Percentiles rank a stretch among this genome's conserved stretches.
Evolutionary conservation across 1,140 invertebrate species (phyloP).

Genomic region (Aphelinus certus): DNA sequence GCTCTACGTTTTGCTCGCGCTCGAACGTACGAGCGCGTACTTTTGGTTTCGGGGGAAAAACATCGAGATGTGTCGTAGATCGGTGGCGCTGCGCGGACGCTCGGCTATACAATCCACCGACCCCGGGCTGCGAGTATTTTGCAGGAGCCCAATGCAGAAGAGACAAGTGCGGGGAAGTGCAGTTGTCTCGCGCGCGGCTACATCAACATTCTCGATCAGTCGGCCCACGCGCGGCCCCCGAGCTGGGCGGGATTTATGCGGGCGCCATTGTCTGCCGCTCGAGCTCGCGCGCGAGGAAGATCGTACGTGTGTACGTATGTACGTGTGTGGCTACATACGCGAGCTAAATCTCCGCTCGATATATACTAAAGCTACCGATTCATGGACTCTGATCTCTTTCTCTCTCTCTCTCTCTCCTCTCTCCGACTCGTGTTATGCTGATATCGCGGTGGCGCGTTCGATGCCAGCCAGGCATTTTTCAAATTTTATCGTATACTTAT

Average conservation of each 20-base stretch:
- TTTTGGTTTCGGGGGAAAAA: too few relatives aligned
- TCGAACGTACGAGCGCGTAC: too few relatives aligned
- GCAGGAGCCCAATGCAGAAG: too few relatives aligned
- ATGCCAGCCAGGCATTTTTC: too few relatives aligned
- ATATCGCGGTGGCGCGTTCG: too few relatives aligned
- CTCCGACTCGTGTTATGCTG: not conserved
- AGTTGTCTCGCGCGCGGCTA: not conserved
- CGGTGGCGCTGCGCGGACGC: too few relatives aligned
- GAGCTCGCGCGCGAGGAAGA: not conserved
- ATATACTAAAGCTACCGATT: slow-evolving; percentile 28
- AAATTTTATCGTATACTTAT: not conserved
- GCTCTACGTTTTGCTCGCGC: too few relatives aligned
- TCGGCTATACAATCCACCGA: too few relatives aligned
- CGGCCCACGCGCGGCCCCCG: slow-evolving; percentile 12
- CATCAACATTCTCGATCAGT: slow-evolving; percentile 31
- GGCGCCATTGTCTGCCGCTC: slow-evolving; percentile 17
- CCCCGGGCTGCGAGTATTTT: too few relatives aligned
- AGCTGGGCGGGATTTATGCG: slow-evolving; percentile 30
- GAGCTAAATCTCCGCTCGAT: too few relatives aligned
- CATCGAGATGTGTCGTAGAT: too few relatives aligned
- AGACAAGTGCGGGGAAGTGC: not conserved
- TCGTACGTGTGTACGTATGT: not conserved
- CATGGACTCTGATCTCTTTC: not conserved
- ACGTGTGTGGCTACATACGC: too few relatives aligned
- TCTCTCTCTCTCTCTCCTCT: slow-evolving; percentile 13